Evolutionary conservation across 2,797 vertebrate species (phyloP).

Genomic region (Oophaga sylvatica): DNA sequence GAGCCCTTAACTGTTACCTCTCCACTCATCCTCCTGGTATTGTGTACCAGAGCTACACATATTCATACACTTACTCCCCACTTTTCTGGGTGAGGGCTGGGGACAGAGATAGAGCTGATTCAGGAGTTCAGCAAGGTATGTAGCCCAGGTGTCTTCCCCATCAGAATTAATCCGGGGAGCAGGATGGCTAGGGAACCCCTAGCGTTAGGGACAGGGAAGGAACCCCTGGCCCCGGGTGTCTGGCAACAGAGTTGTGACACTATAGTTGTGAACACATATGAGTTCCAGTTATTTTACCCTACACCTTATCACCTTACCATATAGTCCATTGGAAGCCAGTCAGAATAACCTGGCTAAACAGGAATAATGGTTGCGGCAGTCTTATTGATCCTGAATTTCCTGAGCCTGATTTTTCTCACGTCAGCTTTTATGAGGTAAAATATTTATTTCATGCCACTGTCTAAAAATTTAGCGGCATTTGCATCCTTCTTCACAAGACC

Average conservation of each 20-base stretch:
- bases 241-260: neutral
- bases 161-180: too few species aligned
- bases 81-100: too few species aligned
- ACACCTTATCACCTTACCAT: neutral
- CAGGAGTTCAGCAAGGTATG: too few species aligned
- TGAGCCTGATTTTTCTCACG: slow-evolving; percentile 54
- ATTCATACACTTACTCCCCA: too few species aligned
- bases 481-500: slow-evolving; percentile 59
- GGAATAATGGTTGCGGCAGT: slow-evolving; percentile 66
- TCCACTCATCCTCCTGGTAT: too few species aligned
- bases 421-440: slow-evolving; percentile 62
- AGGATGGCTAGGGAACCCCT: too few species aligned
- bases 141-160: too few species aligned
- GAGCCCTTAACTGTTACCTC: too few species aligned
- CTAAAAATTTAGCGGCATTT: slow-evolving; percentile 45
- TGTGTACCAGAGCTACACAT: too few species aligned
- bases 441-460: slow-evolving; percentile 54
- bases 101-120: too few species aligned
- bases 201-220: too few species aligned
- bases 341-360: slow-evolving; percentile 54
- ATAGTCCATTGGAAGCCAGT: slow-evolving; percentile 58
- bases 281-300: slow-evolving; percentile 1
- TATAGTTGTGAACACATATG: too few species aligned
- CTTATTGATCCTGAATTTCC: slow-evolving; percentile 60
- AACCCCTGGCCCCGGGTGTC: neutral